Base-by-base conservation (phyloP, 2,888 invertebrate species). In the Drosophila affinis region DNA sequence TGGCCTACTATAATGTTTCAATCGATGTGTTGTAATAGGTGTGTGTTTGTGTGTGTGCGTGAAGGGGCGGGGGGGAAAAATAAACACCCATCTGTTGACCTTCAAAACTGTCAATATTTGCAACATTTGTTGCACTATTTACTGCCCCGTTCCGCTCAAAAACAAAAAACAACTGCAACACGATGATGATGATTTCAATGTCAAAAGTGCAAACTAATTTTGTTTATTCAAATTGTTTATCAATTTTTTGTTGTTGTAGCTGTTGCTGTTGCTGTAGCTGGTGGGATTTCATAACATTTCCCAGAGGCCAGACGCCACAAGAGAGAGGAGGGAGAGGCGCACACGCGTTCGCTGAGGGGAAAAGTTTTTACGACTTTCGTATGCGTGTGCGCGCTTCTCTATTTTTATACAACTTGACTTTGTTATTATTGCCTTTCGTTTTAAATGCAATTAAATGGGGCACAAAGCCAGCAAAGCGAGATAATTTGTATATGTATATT, bases 141-240 rank as follows among this genome's bases (percentile, higher is more conserved):
- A 55, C 39, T 63, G 62, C 62, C 34, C 49, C 39, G 32, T 54
- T 47, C 47, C 46, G 46, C n/a, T 51, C 39, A 7, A 39, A 39
- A 56, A 18, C 34, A 52, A 21, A 24, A 24, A 24, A 24, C 24
- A 24, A 21, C 48, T 12, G 53, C 34, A 29, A 51, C 59, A 51
- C 18, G 53, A 21, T 21, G 21, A 21, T 21, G 53, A 56, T 62
- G 53, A 56, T 63, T 65, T 64, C 83, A 77, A 80, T 75, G 79
- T 75, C 71, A 75, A 77, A 82, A 77, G 73, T 75, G 79, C 69
- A 76, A 81, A 81, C 63, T 70, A 56, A 65, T 62, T 56, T 67
- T 61, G 48, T 55, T 34, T 61, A 49, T 54, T 48, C 29, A 67
- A 67, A 57, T 69, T 61, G 70, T 69, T 70, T 70, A 71, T 70